Evolutionary conservation across 2,797 vertebrate genomes (phyloP).

Genomic region (Acanthurus lineatus): DNA sequence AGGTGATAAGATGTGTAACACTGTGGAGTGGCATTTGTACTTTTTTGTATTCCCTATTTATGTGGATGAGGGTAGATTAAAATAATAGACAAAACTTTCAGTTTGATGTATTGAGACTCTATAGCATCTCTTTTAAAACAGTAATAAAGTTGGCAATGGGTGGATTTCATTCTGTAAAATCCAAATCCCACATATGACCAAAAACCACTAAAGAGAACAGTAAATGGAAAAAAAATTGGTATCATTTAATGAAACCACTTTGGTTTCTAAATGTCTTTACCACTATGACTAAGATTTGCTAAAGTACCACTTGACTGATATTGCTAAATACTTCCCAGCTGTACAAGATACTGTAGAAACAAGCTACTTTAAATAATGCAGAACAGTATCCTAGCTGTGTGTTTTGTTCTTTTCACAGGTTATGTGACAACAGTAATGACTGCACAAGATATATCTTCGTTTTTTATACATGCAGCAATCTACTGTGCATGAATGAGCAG

Average conservation of each 20-base stretch:
- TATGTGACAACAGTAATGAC: neutral
- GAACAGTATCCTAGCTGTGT: neutral
- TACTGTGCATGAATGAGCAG: neutral
- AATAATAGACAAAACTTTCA: neutral
- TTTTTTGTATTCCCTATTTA: neutral
- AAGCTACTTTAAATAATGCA: neutral
- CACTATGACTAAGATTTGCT: neutral
- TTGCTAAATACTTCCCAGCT: conserved; percentile 2
- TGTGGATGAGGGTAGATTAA: neutral
- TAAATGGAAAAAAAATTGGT: neutral
- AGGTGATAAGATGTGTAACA: neutral
- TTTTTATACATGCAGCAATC: neutral
- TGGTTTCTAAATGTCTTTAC: neutral
- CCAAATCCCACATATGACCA: neutral
- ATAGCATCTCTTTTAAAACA: neutral
- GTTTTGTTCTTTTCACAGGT: neutral
- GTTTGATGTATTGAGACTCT: neutral
- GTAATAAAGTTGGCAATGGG: neutral
- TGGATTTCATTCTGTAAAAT: neutral
- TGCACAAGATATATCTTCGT: neutral
- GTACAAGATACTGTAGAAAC: neutral
- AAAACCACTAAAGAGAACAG: neutral
- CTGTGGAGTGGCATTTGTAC: neutral
- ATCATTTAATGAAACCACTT: neutral
- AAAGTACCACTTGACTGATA: conserved; percentile 6